These are phyloP conservation scores for Eutolmus rufibarbis DNA, from an alignment of 2,888 invertebrate species.

Conservation along the genomic window DNA sequence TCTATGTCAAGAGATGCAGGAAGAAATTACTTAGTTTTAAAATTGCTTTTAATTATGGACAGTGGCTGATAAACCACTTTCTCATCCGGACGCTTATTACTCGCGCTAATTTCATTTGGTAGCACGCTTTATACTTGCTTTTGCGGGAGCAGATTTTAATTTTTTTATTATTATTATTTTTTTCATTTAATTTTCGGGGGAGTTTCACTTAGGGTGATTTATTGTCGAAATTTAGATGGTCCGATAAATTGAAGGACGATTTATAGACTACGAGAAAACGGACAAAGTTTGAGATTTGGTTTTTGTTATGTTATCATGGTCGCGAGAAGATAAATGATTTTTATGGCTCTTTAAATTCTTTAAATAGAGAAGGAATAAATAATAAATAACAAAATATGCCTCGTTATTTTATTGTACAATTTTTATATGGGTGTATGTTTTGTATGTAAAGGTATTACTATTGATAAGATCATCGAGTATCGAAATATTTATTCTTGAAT, in stretches of 20 bases:
- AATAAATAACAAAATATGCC: too few relatives aligned
- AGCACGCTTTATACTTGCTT: neutral
- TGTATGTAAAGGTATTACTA: too few relatives aligned
- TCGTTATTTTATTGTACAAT: too few relatives aligned
- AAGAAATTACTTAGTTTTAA: slow-evolving; percentile 9
- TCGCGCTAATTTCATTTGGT: neutral
- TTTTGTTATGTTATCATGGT: too few relatives aligned
- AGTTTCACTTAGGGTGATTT: neutral
- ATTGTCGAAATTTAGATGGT: neutral
- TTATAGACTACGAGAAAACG: neutral
- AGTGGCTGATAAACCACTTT: neutral
- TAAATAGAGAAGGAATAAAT: too few relatives aligned
- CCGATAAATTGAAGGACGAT: neutral
- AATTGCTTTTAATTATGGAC: slow-evolving; percentile 26
- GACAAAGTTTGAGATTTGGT: neutral
- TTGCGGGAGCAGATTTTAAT: neutral
- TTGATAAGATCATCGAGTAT: too few relatives aligned
- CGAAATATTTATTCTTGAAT: too few relatives aligned
- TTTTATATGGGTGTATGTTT: too few relatives aligned
- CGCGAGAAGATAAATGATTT: neutral
- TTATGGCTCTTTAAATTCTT: neutral
- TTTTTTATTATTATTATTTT: neutral
- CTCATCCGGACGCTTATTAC: neutral
- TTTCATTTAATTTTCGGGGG: neutral
- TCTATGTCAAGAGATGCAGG: slow-evolving; percentile 1